Conservation (phyloP, 2,888 invertebrate genomes). For the Luperina testacea region DNA sequence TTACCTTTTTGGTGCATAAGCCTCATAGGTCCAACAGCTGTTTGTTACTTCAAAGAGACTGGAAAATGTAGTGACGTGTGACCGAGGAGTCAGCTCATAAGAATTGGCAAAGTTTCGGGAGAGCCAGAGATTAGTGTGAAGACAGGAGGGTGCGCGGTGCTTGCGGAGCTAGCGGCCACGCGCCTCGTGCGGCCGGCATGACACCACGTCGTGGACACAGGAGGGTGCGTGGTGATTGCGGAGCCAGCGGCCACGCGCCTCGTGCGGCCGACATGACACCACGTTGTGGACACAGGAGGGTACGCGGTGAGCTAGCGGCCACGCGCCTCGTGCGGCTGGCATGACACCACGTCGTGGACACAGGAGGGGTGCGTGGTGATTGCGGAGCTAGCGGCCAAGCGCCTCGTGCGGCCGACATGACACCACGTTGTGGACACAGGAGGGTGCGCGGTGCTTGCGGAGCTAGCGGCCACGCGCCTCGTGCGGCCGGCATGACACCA, state of each 20-base stretch:
- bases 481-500: constrained; percentile 18
- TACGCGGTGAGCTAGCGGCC: too few species aligned
- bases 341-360: too few species aligned
- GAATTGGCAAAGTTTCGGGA: not conserved
- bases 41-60: not conserved
- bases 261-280: constrained; percentile 15
- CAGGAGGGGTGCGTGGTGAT: too few species aligned
- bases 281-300: constrained; percentile 45
- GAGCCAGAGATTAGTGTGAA: not conserved
- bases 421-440: too few species aligned
- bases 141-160: not conserved
- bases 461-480: not conserved
- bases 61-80: too few species aligned
- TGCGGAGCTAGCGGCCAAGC: too few species aligned
- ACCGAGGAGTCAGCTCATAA: not conserved
- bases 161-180: not conserved
- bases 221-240: not conserved
- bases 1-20: not conserved
- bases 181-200: constrained; percentile 9
- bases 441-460: too few species aligned
- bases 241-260: not conserved
- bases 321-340: too few species aligned
- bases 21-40: not conserved
- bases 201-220: constrained; percentile 46
- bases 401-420: too few species aligned